phyloP scores from a whole-genome alignment of 1,140 invertebrate genomes.

The Sarcophaga bullata region DNA sequence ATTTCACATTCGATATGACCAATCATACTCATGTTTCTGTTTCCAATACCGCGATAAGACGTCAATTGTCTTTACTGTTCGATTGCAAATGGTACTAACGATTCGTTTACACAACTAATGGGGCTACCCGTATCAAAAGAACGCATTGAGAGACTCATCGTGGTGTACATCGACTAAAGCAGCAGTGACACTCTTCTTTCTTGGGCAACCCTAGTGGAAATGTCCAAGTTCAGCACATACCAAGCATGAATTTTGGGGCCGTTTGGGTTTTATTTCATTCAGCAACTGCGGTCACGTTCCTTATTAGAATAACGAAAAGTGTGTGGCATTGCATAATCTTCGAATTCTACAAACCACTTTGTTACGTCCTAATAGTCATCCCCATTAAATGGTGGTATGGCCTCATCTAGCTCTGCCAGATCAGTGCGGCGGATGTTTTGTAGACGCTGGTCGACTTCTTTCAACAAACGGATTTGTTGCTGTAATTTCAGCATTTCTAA shows the following conservation, averaged over 20 bases:
- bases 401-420: conserved; percentile 5
- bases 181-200: not conserved
- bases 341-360: conserved; percentile 32
- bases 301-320: not conserved
- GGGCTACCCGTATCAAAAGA: conserved; percentile 19
- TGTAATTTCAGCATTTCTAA: not conserved
- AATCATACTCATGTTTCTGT: not conserved
- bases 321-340: conserved; percentile 32
- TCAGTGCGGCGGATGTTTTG: not conserved
- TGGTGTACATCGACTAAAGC: not conserved
- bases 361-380: conserved; percentile 32
- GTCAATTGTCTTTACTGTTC: not conserved
- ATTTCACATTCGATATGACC: not conserved
- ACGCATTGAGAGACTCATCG: not conserved
- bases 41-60: not conserved
- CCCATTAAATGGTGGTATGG: conserved; percentile 24
- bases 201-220: not conserved
- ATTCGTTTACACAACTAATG: not conserved
- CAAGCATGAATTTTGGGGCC: no score
- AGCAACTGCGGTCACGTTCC: no score
- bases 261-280: no score
- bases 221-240: no score
- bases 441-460: no score
- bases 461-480: not conserved
- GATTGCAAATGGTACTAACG: not conserved